Conservation (phyloP, 2,797 vertebrate species). For the Champsocephalus gunnari region DNA sequence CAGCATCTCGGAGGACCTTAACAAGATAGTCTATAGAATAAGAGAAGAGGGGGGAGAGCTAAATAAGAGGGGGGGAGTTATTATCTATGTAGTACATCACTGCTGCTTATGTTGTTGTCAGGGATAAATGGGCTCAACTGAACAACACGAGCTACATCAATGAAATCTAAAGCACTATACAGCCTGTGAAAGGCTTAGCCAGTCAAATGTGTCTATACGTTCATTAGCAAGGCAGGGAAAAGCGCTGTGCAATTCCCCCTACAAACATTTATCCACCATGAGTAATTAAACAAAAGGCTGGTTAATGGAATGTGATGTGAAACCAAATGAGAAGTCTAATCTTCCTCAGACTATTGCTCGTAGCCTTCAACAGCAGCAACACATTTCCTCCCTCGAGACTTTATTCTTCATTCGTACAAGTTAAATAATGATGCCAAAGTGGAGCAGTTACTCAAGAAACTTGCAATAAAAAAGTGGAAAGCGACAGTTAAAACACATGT, state of each 20-base stretch:
- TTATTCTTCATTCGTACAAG: constrained; percentile 3
- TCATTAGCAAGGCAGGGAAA: constrained; percentile 44
- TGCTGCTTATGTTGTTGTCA: constrained; percentile 47
- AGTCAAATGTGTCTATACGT: constrained; percentile 42
- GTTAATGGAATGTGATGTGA: constrained; percentile 52
- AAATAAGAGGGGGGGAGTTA: constrained; percentile 20
- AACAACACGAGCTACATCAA: constrained; percentile 33
- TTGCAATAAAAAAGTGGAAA: constrained; percentile 7
- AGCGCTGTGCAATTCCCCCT: constrained; percentile 16
- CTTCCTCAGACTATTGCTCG: constrained; percentile 17
- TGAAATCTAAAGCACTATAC: constrained; percentile 31
- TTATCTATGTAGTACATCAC: constrained; percentile 51
- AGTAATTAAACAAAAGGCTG: constrained; percentile 58
- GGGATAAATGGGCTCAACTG: constrained; percentile 54
- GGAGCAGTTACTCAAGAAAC: constrained; percentile 16
- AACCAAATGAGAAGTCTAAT: constrained; percentile 52
- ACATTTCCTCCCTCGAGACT: not conserved
- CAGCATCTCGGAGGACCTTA: constrained; percentile 49
- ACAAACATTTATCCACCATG: constrained; percentile 53
- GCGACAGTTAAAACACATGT: constrained; percentile 5
- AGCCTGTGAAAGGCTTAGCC: constrained; percentile 32
- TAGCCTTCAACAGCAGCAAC: constrained; percentile 7
- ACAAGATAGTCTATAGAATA: constrained; percentile 64
- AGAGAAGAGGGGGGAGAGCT: constrained; percentile 9
- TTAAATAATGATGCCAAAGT: constrained; percentile 13